Evolutionary conservation across 2,113 vertebrate genomes (phyloP), one percentile per base, ranked within the genome.

Genomic region (Tricholaema leucomelas): DNA sequence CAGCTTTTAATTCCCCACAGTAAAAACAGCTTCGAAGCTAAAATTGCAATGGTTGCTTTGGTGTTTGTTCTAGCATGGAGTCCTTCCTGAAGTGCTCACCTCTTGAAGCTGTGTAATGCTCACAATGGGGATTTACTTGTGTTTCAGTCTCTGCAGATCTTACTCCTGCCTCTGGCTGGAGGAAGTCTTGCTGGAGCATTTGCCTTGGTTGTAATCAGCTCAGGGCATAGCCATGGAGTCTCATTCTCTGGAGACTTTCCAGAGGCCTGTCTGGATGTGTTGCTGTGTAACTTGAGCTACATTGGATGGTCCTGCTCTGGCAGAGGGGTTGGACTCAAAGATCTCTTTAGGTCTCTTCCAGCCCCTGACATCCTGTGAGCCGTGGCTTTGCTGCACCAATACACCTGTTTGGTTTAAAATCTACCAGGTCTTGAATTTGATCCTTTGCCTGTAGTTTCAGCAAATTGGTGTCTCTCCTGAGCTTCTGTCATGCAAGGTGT

Each of bases 381-480:
- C 33, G 0, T 52, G 24, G n/a, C 76, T 83, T 66, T 61, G 23
- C 48, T 44, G 4, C 52, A 54, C 81, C 40, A 20, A 20, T 42
- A 1, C 18, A 19, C 65, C 24, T 55, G 21, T 56, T 27, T 4
- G 8, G 4, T 56, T 73, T 91, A 18, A 89, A 67, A 85, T 14
- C 33, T 63, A 10, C 6, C 6, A 10, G 36, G 28, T 66, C 40
- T 66, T 69, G 15, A 64, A 19, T 70, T 30, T 48, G 31, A 11
- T 61, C 24, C 54, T 75, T 75, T 69, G 12, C 38, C 12, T 80
- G 30, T 20, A 60, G 17, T 64, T 76, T 28, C 56, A 61, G 59
- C 48, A 48, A 64, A 28, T 0, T 81, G n/a, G 9, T 0, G 0
- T 35, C 12, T 83, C 8, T 1, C 38, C 66, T 70, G 89, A 88